Percentiles rank a stretch among this genome's conserved stretches.
phyloP scores from a whole-genome alignment of 2,888 invertebrate genomes.

The Euplagia quadripunctaria region DNA sequence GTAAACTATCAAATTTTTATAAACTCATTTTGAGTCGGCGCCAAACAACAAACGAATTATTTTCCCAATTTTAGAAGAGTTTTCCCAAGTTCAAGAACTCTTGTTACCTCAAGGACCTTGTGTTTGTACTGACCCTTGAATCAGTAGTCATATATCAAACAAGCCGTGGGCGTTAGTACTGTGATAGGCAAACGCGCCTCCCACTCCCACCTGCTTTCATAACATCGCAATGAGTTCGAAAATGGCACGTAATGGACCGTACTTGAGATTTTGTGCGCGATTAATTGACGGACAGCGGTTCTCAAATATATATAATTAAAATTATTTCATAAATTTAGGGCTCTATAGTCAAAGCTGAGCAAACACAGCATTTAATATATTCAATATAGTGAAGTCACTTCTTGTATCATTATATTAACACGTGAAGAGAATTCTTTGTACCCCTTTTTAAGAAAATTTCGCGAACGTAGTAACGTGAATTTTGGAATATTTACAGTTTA shows the following conservation, averaged over 20 bases:
- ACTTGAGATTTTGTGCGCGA: constrained; percentile 46
- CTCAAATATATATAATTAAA: constrained; percentile 24
- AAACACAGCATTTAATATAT: no score
- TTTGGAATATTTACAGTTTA: no score
- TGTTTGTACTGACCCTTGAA: constrained; percentile 18
- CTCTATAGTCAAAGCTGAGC: neutral
- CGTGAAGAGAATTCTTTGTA: no score
- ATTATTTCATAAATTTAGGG: neutral
- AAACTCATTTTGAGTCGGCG: no score
- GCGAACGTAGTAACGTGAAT: no score
- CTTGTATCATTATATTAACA: no score
- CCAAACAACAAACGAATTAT: no score
- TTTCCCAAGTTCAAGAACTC: no score
- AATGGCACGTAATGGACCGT: constrained; percentile 42
- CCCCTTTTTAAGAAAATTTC: no score
- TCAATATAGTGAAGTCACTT: no score
- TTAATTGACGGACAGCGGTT: constrained; percentile 41
- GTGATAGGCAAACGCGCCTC: constrained; percentile 55
- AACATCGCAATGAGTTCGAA: constrained; percentile 45
- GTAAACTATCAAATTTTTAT: no score
- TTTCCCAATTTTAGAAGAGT: neutral
- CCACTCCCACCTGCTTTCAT: constrained; percentile 47
- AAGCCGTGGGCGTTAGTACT: constrained; percentile 50
- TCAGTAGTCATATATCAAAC: constrained; percentile 44
- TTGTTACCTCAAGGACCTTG: no score